A percentile compares a stretch with the other conserved stretches of the same genome.
These are phyloP conservation scores for Cercocebus atys DNA, from an alignment of 2,113 vertebrate species.

Conservation along the genomic window DNA sequence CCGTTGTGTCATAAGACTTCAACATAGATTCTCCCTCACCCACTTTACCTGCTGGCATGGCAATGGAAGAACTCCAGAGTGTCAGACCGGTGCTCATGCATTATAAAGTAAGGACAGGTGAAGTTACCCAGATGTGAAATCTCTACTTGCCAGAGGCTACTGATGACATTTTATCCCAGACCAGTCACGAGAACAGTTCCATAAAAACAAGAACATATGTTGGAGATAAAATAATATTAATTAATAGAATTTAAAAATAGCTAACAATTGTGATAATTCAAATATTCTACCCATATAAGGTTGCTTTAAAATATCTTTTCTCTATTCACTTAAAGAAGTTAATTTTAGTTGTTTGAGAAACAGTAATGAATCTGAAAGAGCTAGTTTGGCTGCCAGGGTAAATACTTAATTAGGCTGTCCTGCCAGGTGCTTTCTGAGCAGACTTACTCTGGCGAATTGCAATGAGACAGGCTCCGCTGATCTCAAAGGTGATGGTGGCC, in stretches of 20 bases:
- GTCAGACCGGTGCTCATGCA: not conserved
- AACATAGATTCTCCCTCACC: not conserved
- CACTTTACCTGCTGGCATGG: not conserved
- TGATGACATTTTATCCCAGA: not conserved
- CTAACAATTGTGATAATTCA: not conserved
- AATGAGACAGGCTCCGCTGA: not conserved
- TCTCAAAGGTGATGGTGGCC: not conserved
- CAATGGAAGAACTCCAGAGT: not conserved
- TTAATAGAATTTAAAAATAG: not conserved
- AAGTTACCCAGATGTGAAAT: not conserved
- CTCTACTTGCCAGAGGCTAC: not conserved
- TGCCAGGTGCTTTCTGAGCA: not conserved
- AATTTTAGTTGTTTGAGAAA: slow-evolving; percentile 31
- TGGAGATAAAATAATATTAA: slow-evolving; percentile 17
- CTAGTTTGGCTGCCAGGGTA: not conserved
- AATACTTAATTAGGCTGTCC: not conserved
- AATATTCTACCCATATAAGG: not conserved
- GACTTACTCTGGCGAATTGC: not conserved
- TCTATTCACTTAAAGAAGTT: slow-evolving; percentile 32
- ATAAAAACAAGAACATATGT: not conserved
- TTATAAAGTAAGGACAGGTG: not conserved
- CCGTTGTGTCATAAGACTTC: not conserved
- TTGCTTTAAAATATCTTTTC: not conserved
- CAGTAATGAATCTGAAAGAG: not conserved
- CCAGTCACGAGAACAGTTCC: not conserved